These are phyloP conservation scores for Ecdyonurus torrentis DNA, from an alignment of 2,888 invertebrate species.

Conservation along the genomic window DNA sequence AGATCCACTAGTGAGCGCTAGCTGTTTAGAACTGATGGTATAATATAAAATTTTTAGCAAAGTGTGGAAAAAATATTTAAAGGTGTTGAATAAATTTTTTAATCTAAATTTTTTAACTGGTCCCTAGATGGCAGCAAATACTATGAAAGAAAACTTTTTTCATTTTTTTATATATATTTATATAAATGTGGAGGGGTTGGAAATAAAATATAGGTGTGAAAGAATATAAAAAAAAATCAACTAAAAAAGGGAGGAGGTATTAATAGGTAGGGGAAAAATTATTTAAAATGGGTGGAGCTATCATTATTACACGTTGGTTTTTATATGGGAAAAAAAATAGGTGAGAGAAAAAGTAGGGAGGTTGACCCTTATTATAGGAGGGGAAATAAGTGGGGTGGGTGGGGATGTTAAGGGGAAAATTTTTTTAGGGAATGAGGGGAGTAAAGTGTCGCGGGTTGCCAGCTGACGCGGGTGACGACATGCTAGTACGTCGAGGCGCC, in stretches of 20 bases:
- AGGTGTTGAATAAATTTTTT: neutral
- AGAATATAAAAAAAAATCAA: neutral
- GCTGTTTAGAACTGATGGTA: neutral
- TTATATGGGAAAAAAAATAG: neutral
- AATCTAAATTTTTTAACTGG: slow-evolving; percentile 12
- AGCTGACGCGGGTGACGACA: neutral
- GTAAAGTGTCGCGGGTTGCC: neutral
- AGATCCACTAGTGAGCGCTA: neutral
- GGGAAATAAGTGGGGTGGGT: neutral
- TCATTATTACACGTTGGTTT: neutral
- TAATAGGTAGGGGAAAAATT: neutral
- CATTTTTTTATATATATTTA: neutral
- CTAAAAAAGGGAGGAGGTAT: neutral
- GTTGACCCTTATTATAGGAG: neutral
- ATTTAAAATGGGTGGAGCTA: slow-evolving; percentile 2
- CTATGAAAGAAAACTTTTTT: slow-evolving; percentile 1
- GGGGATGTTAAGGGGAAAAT: neutral
- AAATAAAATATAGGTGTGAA: neutral
- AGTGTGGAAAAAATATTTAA: neutral
- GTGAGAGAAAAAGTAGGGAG: neutral
- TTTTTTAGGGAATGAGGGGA: neutral
- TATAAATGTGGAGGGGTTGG: neutral
- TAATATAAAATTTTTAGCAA: neutral
- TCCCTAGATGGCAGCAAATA: slow-evolving; percentile 16
- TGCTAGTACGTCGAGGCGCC: neutral